Evolutionary conservation across 2,113 vertebrate species (phyloP), one percentile per base, ranked within the genome.

Genomic region (Sturnus vulgaris): DNA sequence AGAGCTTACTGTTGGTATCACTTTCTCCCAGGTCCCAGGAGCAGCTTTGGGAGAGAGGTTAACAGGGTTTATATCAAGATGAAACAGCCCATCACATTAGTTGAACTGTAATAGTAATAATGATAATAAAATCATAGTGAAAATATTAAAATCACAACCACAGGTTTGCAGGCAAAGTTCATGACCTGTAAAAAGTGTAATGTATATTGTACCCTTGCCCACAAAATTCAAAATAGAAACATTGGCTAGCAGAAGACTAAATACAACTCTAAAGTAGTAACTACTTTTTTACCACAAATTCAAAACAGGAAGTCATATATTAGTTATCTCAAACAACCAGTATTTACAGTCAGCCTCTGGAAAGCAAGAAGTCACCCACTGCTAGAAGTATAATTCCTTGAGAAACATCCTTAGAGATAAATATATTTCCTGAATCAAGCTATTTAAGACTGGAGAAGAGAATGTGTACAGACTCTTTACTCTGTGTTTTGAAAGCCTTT

Each of bases 251-350:
- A 65, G 47, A 64, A 94, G 39, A 90, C 35, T 55, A 90, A 85
- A 85, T 35, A 65, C 28, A 84, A 49, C 9, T 65, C 56, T 53
- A 13, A 39, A 14, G 72, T 1, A 56, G 24, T 49, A 86, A 76
- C 47, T 52, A 40, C 21, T 37, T 65, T 75, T 88, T 72, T 63
- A 47, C 59, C 75, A 72, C 20, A 6, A 81, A 82, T 49, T 91
- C 61, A 87, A 84, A 96, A 64, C 87, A 95, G 91, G 91, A 96
- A 96, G 69, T 82, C 15, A 44, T 95, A 59, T 33, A 80, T 53
- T 69, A 89, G 35, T 83, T 86, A 92, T 68, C 84, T 85, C 64
- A 91, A 91, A 92, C 53, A 91, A 85, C 23, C 50, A 49, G 40
- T 81, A 63, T 57, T 75, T 91, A 60, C 66, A 91, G 49, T 25